Evolutionary conservation across 2,113 vertebrate species (phyloP).

Genomic region (Burhinus bistriatus): DNA sequence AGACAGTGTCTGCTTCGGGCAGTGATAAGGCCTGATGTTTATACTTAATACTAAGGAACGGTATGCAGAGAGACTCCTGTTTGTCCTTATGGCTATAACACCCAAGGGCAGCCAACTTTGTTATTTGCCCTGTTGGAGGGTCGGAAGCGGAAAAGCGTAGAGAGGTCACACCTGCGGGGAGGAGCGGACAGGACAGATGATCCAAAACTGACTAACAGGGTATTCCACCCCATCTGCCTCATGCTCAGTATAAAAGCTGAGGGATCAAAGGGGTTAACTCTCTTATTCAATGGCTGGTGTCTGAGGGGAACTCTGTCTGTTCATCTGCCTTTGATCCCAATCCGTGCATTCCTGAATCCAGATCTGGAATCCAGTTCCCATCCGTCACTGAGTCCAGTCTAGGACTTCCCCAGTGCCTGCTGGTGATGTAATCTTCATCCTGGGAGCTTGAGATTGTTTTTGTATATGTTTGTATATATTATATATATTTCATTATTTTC

Average conservation of each 20-base stretch:
- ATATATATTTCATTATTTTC: neutral
- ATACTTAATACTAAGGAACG: neutral
- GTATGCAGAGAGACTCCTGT: neutral
- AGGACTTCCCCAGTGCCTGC: neutral
- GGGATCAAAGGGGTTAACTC: neutral
- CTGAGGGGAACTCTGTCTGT: neutral
- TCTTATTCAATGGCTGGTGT: neutral
- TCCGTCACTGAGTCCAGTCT: neutral
- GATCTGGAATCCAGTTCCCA: neutral
- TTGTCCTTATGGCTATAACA: neutral
- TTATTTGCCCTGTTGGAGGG: neutral
- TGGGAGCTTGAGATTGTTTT: neutral
- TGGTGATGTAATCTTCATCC: neutral
- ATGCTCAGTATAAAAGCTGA: neutral
- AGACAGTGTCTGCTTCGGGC: neutral
- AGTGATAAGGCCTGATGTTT: neutral
- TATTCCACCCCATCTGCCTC: neutral
- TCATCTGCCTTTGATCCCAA: neutral
- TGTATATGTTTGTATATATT: neutral
- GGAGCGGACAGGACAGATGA: neutral
- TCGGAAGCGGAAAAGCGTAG: neutral
- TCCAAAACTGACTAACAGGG: neutral
- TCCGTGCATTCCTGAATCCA: neutral
- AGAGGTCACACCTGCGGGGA: neutral
- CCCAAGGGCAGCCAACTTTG: neutral